Evolutionary conservation across 2,888 invertebrate genomes (phyloP).

Genomic region (Lithophane ornitopus): DNA sequence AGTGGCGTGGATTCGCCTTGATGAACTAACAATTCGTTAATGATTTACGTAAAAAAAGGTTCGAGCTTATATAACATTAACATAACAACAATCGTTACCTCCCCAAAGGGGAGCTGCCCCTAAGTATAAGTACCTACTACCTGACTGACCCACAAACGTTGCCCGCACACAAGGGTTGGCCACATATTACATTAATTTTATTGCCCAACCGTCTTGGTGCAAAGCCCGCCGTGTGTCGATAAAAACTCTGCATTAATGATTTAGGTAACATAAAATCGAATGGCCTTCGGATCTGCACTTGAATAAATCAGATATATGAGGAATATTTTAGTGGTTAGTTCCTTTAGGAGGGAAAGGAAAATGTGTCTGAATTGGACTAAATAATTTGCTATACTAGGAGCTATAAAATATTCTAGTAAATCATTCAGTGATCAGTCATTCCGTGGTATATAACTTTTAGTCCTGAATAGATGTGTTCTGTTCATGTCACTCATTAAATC

Average conservation of each 20-base stretch:
- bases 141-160: conserved; percentile 49
- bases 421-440: too few species aligned
- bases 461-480: neutral
- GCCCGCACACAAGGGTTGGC: conserved; percentile 29
- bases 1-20: too few species aligned
- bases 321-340: conserved; percentile 54
- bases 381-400: conserved; percentile 27
- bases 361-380: conserved; percentile 3
- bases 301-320: conserved; percentile 61
- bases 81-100: neutral
- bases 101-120: conserved; percentile 11
- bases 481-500: neutral
- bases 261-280: conserved; percentile 63
- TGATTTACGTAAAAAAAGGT: too few species aligned
- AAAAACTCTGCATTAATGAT: conserved; percentile 65
- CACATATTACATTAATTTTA: conserved; percentile 61
- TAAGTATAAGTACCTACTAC: conserved; percentile 31
- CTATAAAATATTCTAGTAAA: neutral
- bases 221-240: conserved; percentile 47
- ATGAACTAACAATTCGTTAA: too few species aligned
- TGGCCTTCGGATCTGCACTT: conserved; percentile 50
- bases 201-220: conserved; percentile 44
- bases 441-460: neutral
- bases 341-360: neutral
- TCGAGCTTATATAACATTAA: too few species aligned